Conservation (phyloP, 2,113 vertebrate genomes). For the Rattus norvegicus region DNA sequence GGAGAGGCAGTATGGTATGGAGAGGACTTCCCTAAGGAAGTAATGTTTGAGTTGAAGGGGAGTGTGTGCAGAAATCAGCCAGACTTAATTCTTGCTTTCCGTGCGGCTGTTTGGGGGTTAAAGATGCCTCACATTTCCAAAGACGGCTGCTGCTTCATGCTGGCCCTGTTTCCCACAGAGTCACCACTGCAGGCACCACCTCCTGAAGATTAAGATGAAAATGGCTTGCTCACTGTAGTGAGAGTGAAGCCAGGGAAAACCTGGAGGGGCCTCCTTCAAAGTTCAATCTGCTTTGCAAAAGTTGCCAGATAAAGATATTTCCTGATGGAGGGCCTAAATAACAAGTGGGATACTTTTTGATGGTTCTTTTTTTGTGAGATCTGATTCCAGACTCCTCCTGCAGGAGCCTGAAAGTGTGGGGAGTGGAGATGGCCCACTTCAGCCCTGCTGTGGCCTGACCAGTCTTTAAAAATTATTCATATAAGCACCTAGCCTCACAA, state of each 20-base stretch:
- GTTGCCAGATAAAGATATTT: slow-evolving; percentile 76
- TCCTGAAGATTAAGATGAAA: slow-evolving; percentile 59
- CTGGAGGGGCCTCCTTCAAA: slow-evolving; percentile 65
- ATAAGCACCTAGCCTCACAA: no score
- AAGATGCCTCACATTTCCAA: neutral
- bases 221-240: slow-evolving; percentile 43
- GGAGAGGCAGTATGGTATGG: no score
- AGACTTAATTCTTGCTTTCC: neutral
- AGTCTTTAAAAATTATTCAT: neutral
- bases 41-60: neutral
- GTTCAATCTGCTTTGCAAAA: slow-evolving; percentile 60
- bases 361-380: slow-evolving; percentile 59
- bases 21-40: neutral
- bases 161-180: slow-evolving; percentile 44
- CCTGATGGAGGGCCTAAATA: slow-evolving; percentile 71
- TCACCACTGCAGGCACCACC: neutral
- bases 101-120: slow-evolving; percentile 5
- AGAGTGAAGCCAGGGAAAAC: slow-evolving; percentile 45
- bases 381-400: neutral
- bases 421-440: neutral
- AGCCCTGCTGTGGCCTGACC: neutral
- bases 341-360: slow-evolving; percentile 74
- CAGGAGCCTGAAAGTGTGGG: neutral
- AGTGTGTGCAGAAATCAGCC: neutral
- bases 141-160: slow-evolving; percentile 17